Evolutionary conservation across 2,113 vertebrate genomes (phyloP).

Genomic region (Aptenodytes patagonicus): DNA sequence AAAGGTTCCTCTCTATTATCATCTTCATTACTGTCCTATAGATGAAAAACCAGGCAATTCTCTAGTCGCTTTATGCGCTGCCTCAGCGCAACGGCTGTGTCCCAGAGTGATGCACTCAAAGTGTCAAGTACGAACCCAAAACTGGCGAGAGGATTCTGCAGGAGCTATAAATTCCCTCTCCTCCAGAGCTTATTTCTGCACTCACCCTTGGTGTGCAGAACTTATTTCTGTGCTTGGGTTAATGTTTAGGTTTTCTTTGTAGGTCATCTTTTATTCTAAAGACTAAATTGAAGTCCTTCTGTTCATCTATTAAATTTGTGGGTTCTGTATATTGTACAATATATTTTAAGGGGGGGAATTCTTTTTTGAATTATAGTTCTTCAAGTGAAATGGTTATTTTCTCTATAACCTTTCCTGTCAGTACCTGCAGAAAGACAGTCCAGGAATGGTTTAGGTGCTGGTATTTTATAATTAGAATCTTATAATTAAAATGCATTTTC

Average conservation of each 20-base stretch:
- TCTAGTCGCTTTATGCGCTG: neutral
- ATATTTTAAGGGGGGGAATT: neutral
- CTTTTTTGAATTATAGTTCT: neutral
- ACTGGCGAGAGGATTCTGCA: neutral
- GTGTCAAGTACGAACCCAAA: neutral
- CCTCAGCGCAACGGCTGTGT: neutral
- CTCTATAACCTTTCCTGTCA: neutral
- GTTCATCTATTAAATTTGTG: neutral
- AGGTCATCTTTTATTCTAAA: neutral
- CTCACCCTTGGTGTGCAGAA: neutral
- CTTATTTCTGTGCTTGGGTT: slow-evolving; percentile 18
- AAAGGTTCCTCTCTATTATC: neutral
- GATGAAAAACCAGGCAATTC: neutral
- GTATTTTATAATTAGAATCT: neutral
- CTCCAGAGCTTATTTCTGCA: neutral
- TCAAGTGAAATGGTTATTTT: neutral
- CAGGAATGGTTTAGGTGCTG: neutral
- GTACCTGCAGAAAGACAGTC: neutral
- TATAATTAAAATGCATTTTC: neutral
- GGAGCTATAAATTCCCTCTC: neutral
- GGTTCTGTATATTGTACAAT: neutral
- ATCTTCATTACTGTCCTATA: neutral
- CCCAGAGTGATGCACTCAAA: neutral
- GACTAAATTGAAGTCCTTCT: neutral
- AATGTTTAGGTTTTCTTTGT: slow-evolving; percentile 29